These are phyloP conservation scores for Chelonus insularis DNA, from an alignment of 1,140 invertebrate species.

Conservation along the genomic window DNA sequence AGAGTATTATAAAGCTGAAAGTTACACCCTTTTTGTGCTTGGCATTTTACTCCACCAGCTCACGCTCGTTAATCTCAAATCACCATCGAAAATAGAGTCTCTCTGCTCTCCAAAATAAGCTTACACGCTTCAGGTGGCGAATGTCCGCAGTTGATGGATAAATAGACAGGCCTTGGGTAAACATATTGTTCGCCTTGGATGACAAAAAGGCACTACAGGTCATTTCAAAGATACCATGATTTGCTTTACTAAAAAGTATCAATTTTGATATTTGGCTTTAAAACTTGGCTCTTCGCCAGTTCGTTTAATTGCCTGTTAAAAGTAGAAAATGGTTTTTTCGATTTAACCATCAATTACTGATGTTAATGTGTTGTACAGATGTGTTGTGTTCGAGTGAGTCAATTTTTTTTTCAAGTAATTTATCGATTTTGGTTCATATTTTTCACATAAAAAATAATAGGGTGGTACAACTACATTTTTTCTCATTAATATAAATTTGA, in stretches of 20 bases:
- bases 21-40: constrained; percentile 1
- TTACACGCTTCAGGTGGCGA: too few relatives aligned
- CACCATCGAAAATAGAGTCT: constrained; percentile 25
- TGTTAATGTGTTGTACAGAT: too few relatives aligned
- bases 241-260: not conserved
- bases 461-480: too few relatives aligned
- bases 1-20: too few relatives aligned
- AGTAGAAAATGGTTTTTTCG: not conserved
- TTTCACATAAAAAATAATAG: too few relatives aligned
- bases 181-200: not conserved
- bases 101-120: not conserved
- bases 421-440: too few relatives aligned
- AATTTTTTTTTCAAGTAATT: too few relatives aligned
- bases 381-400: too few relatives aligned
- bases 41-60: not conserved
- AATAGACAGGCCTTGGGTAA: not conserved
- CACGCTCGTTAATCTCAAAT: constrained; percentile 24
- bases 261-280: not conserved
- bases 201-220: not conserved
- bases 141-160: constrained; percentile 6
- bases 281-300: not conserved
- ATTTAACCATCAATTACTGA: too few relatives aligned
- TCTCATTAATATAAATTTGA: too few relatives aligned
- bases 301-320: not conserved
- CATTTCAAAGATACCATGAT: not conserved